Evolutionary conservation across 2,113 vertebrate species (phyloP).

Genomic region (Pteropus alecto): DNA sequence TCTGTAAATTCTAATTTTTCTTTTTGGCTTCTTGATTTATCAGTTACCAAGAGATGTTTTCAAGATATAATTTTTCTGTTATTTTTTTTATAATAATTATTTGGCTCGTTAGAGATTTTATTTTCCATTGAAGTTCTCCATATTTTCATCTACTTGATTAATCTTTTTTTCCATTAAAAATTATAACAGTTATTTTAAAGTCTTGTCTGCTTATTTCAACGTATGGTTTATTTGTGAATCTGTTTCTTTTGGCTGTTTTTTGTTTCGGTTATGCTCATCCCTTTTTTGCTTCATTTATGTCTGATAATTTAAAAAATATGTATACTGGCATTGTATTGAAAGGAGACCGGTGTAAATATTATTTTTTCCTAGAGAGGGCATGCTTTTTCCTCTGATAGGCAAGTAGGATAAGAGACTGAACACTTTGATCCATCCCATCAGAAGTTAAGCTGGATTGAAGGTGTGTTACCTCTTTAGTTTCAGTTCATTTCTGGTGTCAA

Average conservation of each 20-base stretch:
- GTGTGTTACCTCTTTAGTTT: not conserved
- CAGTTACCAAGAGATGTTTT: not conserved
- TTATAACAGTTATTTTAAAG: slow-evolving; percentile 2
- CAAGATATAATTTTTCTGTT: not conserved
- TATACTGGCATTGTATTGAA: not conserved
- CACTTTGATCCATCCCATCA: not conserved
- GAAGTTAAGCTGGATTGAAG: not conserved
- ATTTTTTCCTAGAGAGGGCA: not conserved
- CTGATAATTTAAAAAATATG: not conserved
- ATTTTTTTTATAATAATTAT: not conserved
- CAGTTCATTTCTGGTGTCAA: not conserved
- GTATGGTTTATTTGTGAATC: not conserved
- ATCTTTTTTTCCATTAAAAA: not conserved
- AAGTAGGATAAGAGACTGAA: not conserved
- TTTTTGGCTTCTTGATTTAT: not conserved
- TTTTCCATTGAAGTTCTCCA: slow-evolving; percentile 13
- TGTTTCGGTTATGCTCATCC: not conserved
- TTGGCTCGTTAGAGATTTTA: not conserved
- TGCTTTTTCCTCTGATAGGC: not conserved
- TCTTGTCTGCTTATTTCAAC: not conserved
- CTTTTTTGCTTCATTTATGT: not conserved
- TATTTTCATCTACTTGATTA: not conserved
- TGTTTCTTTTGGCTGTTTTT: not conserved
- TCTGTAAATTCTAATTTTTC: not conserved
- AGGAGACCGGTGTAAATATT: not conserved